Percentiles rank a stretch among this genome's conserved stretches.
Conservation (phyloP, 2,113 vertebrate species). For the Hemibagrus wyckioides region DNA sequence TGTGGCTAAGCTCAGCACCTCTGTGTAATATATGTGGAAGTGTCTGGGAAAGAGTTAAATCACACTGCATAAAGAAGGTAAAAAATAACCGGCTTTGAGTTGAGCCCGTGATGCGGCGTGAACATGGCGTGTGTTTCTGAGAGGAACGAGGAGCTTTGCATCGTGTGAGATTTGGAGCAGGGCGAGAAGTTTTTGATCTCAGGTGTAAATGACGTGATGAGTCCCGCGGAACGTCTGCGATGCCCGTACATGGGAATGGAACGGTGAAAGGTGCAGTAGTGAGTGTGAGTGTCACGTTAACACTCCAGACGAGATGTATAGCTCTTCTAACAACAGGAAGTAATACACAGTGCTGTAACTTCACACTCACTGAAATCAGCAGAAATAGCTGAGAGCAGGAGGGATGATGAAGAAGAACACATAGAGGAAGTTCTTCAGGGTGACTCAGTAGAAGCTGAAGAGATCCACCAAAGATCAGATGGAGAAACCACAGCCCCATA, state of each 20-base stretch:
- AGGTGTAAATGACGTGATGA: background rate
- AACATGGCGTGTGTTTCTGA: background rate
- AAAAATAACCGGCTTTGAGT: background rate
- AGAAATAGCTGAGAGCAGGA: background rate
- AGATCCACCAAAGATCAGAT: background rate
- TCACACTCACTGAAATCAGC: background rate
- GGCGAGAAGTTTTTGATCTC: background rate
- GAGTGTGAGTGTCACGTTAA: background rate
- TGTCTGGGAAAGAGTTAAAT: background rate
- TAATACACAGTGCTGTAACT: background rate
- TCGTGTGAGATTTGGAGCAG: background rate
- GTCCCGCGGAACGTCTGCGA: too few relatives aligned
- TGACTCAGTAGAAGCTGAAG: background rate
- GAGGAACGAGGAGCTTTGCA: slow-evolving; percentile 4
- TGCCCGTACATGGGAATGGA: background rate
- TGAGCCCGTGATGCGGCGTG: background rate
- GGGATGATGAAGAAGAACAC: background rate
- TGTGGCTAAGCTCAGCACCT: background rate
- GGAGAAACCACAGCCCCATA: background rate
- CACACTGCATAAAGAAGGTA: background rate
- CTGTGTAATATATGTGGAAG: background rate
- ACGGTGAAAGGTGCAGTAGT: background rate
- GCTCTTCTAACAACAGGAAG: background rate
- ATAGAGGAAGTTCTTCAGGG: background rate
- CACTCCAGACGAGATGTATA: background rate